Evolutionary conservation across 1,140 invertebrate genomes (phyloP).

Genomic region (Drosophila nikananu): DNA sequence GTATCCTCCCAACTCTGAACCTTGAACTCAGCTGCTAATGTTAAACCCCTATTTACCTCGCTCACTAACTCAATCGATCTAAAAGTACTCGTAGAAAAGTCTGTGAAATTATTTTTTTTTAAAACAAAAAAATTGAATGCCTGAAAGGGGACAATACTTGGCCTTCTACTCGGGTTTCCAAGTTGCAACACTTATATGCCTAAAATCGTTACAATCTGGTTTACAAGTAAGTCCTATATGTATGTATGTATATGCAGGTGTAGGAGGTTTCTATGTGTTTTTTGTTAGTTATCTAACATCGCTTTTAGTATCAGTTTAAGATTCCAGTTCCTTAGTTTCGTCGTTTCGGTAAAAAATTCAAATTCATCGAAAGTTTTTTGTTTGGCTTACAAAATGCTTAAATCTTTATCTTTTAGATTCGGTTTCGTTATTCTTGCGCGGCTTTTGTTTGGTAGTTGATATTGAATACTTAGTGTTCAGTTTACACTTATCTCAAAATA

Average conservation of each 20-base stretch:
- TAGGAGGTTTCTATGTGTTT: slow-evolving; percentile 55
- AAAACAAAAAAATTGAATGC: slow-evolving; percentile 27
- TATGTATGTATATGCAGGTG: slow-evolving; percentile 58
- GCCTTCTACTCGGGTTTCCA: slow-evolving; percentile 40
- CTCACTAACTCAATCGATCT: slow-evolving; percentile 39
- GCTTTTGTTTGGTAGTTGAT: slow-evolving; percentile 20
- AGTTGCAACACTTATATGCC: slow-evolving; percentile 76
- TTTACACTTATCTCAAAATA: slow-evolving; percentile 9
- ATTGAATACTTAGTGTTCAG: slow-evolving; percentile 34
- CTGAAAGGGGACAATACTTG: slow-evolving; percentile 37
- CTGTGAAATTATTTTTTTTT: slow-evolving; percentile 46
- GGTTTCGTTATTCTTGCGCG: slow-evolving; percentile 23
- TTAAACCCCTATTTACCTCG: slow-evolving; percentile 51
- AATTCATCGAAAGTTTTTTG: slow-evolving; percentile 48
- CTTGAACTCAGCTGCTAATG: slow-evolving; percentile 45
- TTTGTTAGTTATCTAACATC: slow-evolving; percentile 37
- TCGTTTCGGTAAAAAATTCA: slow-evolving; percentile 45
- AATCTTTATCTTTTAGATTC: slow-evolving; percentile 24
- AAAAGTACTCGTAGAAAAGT: slow-evolving; percentile 73
- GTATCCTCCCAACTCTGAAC: slow-evolving; percentile 22
- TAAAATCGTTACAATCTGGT: slow-evolving; percentile 73
- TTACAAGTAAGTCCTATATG: slow-evolving; percentile 63
- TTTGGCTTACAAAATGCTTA: slow-evolving; percentile 50
- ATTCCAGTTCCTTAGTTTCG: slow-evolving; percentile 50
- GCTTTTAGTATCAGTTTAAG: slow-evolving; percentile 62